Evolutionary conservation across 35 echinoderm and acorn worm genomes (phyloP).

Genomic region (Hemicentrotus pulcherrimus): DNA sequence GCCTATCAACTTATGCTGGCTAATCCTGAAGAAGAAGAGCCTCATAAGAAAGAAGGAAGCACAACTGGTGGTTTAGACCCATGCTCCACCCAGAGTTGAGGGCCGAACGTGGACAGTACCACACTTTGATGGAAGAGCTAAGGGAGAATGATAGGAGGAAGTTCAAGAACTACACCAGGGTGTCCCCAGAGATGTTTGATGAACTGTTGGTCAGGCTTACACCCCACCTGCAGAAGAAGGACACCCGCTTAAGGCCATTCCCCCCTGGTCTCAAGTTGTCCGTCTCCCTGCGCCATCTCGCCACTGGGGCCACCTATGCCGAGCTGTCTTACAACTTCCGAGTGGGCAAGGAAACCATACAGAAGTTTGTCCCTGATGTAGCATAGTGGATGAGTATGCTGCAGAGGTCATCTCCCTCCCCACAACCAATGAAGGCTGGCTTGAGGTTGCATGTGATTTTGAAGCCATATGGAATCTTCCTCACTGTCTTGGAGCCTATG

Average conservation of each 20-base stretch:
- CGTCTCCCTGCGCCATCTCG: slow-evolving; percentile 24
- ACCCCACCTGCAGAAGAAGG: slow-evolving; percentile 27
- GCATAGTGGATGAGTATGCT: no score
- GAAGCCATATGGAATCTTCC: no score
- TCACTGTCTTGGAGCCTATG: no score
- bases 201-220: slow-evolving; percentile 7
- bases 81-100: slow-evolving; percentile 13
- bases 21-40: slow-evolving; percentile 32
- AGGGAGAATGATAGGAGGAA: slow-evolving; percentile 16
- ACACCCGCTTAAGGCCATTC: slow-evolving; percentile 18
- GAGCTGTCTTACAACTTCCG: slow-evolving; percentile 26
- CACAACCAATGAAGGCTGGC: no score
- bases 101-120: slow-evolving; percentile 30
- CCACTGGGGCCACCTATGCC: slow-evolving; percentile 29
- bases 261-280: slow-evolving; percentile 22
- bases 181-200: slow-evolving; percentile 32
- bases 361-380: slow-evolving; percentile 37
- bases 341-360: slow-evolving; percentile 30
- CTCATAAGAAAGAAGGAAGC: slow-evolving; percentile 18
- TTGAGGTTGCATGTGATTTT: no score
- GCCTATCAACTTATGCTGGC: slow-evolving; percentile 25
- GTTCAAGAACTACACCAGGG: slow-evolving; percentile 28
- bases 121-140: background rate
- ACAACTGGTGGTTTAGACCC: slow-evolving; percentile 25
- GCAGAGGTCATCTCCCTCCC: no score